Evolutionary conservation across 2,888 invertebrate species (phyloP).

Genomic region (Eilema caniola): DNA sequence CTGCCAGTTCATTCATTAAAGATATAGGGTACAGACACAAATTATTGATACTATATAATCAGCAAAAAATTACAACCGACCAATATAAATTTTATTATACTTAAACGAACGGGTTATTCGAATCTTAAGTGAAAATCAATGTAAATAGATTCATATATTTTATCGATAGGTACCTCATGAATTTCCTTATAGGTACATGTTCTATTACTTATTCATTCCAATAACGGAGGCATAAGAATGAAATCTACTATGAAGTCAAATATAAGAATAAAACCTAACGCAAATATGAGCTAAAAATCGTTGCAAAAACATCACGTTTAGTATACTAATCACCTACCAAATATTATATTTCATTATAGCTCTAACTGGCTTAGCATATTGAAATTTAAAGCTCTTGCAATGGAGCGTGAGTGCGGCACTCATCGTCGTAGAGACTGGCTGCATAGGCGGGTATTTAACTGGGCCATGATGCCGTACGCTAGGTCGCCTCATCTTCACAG

Average conservation of each 20-base stretch:
- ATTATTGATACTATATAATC: too few species aligned
- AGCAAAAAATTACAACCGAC: background rate
- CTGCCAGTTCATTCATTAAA: background rate
- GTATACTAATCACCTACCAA: background rate
- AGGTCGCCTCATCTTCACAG: slow-evolving; percentile 26
- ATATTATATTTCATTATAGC: slow-evolving; percentile 1
- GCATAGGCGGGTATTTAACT: slow-evolving; percentile 9
- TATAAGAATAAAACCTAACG: background rate
- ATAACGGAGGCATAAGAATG: background rate
- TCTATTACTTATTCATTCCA: slow-evolving; percentile 3
- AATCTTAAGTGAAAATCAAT: background rate
- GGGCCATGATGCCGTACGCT: slow-evolving; percentile 1
- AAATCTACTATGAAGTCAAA: background rate
- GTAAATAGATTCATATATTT: slow-evolving; percentile 22
- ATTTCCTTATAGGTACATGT: slow-evolving; percentile 17
- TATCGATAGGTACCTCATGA: slow-evolving; percentile 15
- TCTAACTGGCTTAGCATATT: slow-evolving; percentile 31
- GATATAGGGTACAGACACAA: too few species aligned
- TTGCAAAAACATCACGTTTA: slow-evolving; percentile 8
- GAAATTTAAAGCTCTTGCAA: slow-evolving; percentile 49
- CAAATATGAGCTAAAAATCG: background rate
- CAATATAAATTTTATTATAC: background rate
- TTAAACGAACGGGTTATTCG: background rate
- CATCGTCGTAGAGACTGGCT: slow-evolving; percentile 27
- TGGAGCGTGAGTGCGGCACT: slow-evolving; percentile 46